Percentiles rank a stretch among this genome's conserved stretches.
Evolutionary conservation across 2,797 vertebrate genomes (phyloP).

Genomic region (Chelonia mydas): DNA sequence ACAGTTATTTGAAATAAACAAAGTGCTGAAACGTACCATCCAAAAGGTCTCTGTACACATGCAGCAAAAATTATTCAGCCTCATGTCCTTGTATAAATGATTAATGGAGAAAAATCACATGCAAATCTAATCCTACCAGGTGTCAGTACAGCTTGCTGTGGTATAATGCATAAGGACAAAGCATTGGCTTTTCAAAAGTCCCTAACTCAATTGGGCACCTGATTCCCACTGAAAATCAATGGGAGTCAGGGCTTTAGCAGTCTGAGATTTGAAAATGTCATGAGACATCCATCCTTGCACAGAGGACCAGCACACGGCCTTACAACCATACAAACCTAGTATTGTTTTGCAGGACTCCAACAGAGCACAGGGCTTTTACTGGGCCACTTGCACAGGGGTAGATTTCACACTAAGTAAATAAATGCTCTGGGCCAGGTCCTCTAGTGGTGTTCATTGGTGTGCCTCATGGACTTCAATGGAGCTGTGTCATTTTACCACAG

Average conservation of each 20-base stretch:
- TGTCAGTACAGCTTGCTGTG: not conserved
- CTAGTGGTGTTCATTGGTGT: not conserved
- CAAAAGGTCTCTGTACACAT: not conserved
- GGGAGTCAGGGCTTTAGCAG: not conserved
- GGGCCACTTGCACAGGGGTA: not conserved
- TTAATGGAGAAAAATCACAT: constrained; percentile 11
- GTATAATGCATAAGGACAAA: not conserved
- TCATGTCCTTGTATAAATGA: constrained; percentile 22
- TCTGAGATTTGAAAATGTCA: not conserved
- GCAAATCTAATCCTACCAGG: constrained; percentile 15
- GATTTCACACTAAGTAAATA: not conserved
- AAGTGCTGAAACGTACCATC: constrained; percentile 27
- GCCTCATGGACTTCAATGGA: not conserved
- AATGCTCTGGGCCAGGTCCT: not conserved
- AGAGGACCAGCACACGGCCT: not conserved
- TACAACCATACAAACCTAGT: not conserved
- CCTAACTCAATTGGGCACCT: not conserved
- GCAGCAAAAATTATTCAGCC: not conserved
- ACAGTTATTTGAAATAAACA: not conserved
- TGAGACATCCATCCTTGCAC: not conserved
- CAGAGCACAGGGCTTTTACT: not conserved
- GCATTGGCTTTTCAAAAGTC: not conserved
- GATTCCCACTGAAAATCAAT: not conserved
- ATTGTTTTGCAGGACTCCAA: not conserved
- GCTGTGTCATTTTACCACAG: not conserved